Conservation (phyloP, 2,113 vertebrate species). For the Oryzias melastigma region DNA sequence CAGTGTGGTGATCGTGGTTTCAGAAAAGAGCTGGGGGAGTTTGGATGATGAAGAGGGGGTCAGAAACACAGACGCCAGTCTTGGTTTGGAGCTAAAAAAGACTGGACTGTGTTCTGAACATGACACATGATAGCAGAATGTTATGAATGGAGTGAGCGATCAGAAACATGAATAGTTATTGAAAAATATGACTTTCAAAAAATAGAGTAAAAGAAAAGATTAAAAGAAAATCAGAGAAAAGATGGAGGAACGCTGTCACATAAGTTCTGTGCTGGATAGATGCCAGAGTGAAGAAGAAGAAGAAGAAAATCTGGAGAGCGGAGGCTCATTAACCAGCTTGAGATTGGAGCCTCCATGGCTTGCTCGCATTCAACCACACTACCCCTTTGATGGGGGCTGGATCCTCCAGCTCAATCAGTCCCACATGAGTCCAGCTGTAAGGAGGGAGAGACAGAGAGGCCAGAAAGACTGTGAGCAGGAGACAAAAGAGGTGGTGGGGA, state of each 20-base stretch:
- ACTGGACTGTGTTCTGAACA: conserved; percentile 55
- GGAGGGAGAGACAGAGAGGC: conserved; percentile 43
- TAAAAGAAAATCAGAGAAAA: conserved; percentile 15
- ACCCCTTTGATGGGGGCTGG: conserved; percentile 80
- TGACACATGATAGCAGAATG: conserved; percentile 36
- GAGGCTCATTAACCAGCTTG: conserved; percentile 79
- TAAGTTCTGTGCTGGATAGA: conserved; percentile 42
- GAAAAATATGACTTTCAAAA: conserved; percentile 6
- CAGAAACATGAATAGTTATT: conserved; percentile 5
- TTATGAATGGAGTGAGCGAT: conserved; percentile 29
- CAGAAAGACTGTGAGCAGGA: conserved; percentile 37
- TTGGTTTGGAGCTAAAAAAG: conserved; percentile 72
- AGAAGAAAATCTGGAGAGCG: conserved; percentile 36
- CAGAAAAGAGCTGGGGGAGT: conserved; percentile 26
- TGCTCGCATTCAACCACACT: conserved; percentile 79
- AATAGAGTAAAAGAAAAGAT: conserved; percentile 30
- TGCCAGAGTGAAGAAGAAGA: conserved; percentile 37
- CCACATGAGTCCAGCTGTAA: conserved; percentile 79
- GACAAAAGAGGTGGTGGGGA: conserved; percentile 48
- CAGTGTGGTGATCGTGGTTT: conserved; percentile 51
- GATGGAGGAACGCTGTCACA: conserved; percentile 25
- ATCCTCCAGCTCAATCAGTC: conserved; percentile 81
- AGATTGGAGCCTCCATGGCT: conserved; percentile 79
- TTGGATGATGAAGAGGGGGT: conserved; percentile 35
- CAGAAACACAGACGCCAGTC: conserved; percentile 63